Base-by-base conservation (phyloP, 2,888 invertebrate genomes). In the Leptothorax acervorum region DNA sequence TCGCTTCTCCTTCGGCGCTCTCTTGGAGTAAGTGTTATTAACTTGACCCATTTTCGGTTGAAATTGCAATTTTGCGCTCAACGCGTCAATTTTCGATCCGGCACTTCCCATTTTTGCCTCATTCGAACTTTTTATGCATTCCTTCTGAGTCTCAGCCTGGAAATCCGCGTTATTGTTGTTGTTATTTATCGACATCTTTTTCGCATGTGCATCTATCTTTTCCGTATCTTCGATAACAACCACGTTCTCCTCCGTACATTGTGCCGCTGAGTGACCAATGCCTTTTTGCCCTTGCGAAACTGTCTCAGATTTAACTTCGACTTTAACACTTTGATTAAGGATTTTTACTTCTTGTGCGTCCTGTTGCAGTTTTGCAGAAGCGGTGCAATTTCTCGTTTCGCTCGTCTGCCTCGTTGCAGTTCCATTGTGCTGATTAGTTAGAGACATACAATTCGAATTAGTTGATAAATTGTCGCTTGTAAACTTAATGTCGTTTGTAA, bases 31-130 rank as follows among this genome's bases (percentile, higher is more conserved):
- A 1, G 93, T 92, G 51, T 93, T 94, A 71, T 93, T 94, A 0
- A 93, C 91, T 82, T 92, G 93, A 11, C 93, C 93, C 45, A 93
- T 88, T 90, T 94, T 95, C 3, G 95, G 95, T 68, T 94, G 95
- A 90, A 94, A 94, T 35, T 94, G 94, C 8, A 95, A 84, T 79
- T 94, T 94, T 5, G 92, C 93, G 83, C 94, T 95, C 5, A 94
- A 84, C 4, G 94, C 94, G 62, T 94, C 94, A 9, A 94, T 94
- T 83, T 95, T 95, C 5, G 94, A 93, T 6, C 94, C 95, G 4
- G 92, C 83, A 42, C 88, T 86, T 35, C 68, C 62, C 23, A 76
- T 71, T 83, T 88, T 88, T 5, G 42, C n/a, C 1, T 91, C 91
- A 6, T 53, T 65, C 11, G 42, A 28, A 42, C 12, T 82, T 57